Evolutionary conservation across 1,140 invertebrate genomes (phyloP).

Genomic region (Drosophila santomea): DNA sequence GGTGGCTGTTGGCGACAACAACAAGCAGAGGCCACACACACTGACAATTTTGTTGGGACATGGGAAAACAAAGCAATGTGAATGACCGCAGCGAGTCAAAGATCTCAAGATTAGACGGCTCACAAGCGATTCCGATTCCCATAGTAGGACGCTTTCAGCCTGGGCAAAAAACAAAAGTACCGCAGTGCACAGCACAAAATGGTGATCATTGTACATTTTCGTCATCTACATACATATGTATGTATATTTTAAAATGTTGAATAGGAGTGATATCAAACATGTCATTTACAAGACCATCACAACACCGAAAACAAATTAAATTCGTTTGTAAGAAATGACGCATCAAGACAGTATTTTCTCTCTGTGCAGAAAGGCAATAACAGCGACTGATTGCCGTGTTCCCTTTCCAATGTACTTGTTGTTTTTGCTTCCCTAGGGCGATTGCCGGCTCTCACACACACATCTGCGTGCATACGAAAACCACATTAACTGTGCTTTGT

Average conservation of each 20-base stretch:
- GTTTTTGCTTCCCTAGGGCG: conserved; percentile 29
- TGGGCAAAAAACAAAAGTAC: background rate
- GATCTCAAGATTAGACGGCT: conserved; percentile 48
- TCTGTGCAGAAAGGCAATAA: conserved; percentile 15
- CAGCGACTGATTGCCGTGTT: conserved; percentile 10
- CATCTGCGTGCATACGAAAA: conserved; percentile 22
- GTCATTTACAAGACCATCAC: too few relatives aligned
- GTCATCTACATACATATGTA: too few relatives aligned
- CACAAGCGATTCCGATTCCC: conserved; percentile 23
- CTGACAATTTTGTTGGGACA: conserved; percentile 62
- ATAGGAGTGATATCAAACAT: too few relatives aligned
- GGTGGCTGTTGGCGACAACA: conserved; percentile 30
- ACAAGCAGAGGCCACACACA: conserved; percentile 21
- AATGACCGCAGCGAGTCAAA: conserved; percentile 67
- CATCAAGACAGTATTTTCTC: background rate
- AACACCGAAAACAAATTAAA: too few relatives aligned
- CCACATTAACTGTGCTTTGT: conserved; percentile 22
- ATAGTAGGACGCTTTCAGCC: conserved; percentile 27
- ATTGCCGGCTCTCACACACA: conserved; percentile 26
- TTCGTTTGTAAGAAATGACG: background rate
- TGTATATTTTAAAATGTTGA: too few relatives aligned
- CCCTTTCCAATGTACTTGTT: conserved; percentile 6
- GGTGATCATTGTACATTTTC: too few relatives aligned
- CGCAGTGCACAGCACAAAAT: conserved; percentile 7
- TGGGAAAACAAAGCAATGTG: conserved; percentile 65